Conservation (phyloP, 2,113 vertebrate species). For the Cyrtonyx montezumae region DNA sequence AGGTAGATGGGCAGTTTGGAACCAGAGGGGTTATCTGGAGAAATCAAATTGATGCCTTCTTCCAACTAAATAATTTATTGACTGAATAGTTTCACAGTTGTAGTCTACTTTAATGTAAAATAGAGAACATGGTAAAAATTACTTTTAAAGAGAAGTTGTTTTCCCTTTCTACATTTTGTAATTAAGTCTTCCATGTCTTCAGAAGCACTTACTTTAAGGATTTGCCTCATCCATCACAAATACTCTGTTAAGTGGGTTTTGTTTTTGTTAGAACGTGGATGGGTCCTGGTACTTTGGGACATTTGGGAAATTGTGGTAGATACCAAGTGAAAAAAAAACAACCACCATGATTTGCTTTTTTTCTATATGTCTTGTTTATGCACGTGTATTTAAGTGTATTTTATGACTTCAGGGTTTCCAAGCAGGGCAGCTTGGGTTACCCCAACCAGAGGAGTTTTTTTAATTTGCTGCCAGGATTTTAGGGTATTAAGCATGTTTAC, state of each 20-base stretch:
- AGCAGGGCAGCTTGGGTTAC: not conserved
- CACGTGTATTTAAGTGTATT: not conserved
- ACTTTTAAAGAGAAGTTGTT: not conserved
- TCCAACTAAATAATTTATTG: not conserved
- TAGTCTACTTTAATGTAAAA: not conserved
- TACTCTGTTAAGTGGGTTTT: not conserved
- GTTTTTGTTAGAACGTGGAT: not conserved
- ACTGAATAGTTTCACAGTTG: not conserved
- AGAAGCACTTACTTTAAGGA: not conserved
- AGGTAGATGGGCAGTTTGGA: not conserved
- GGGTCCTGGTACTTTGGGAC: not conserved
- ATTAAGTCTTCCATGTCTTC: not conserved
- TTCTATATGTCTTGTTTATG: not conserved
- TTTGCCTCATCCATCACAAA: not conserved
- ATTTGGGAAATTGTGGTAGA: not conserved
- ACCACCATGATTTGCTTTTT: not conserved
- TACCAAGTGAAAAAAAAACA: not conserved
- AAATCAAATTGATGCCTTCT: not conserved
- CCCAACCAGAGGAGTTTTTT: not conserved
- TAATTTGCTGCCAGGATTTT: not conserved
- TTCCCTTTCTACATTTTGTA: rapidly evolving
- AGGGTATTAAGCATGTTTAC: not conserved
- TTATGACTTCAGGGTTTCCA: not conserved
- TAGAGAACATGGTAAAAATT: too few relatives aligned
- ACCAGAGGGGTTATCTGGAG: not conserved